phyloP scores from a whole-genome alignment of 2,113 vertebrate species.

The Heptranchias perlo region DNA sequence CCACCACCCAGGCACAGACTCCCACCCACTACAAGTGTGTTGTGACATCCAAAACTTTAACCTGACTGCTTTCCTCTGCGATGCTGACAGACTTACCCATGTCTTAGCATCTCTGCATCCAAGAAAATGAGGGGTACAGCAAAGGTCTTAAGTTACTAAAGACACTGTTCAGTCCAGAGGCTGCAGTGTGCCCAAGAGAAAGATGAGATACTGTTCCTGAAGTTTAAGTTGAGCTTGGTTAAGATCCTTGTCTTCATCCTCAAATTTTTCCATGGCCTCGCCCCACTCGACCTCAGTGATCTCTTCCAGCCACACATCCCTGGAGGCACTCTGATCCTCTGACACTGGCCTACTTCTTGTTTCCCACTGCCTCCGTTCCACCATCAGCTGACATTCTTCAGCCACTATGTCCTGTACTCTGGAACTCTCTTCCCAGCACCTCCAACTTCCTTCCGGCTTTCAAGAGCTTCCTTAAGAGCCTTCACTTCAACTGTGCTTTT shows the following conservation, averaged over 20 bases:
- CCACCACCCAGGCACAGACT: not conserved
- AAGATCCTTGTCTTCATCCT: not conserved
- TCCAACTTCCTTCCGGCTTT: too few relatives aligned
- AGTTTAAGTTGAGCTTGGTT: not conserved
- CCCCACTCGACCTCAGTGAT: too few relatives aligned
- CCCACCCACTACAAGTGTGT: not conserved
- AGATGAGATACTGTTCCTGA: not conserved
- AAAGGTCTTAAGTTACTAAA: not conserved
- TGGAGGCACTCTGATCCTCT: too few relatives aligned
- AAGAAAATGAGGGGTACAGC: not conserved
- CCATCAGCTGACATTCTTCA: too few relatives aligned
- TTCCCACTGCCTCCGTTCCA: too few relatives aligned
- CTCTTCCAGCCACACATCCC: too few relatives aligned
- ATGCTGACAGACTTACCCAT: not conserved
- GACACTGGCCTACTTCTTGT: too few relatives aligned
- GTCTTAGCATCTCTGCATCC: not conserved
- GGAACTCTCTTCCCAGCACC: too few relatives aligned
- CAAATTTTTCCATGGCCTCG: too few relatives aligned
- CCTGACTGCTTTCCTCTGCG: not conserved
- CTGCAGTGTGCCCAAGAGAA: not conserved
- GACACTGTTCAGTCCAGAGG: not conserved
- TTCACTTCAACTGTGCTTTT: too few relatives aligned
- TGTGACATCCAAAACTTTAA: not conserved
- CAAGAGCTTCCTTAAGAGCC: too few relatives aligned
- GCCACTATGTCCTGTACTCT: too few relatives aligned